Base-by-base conservation (phyloP, 2,797 vertebrate genomes). In the Okamejei kenojei region DNA sequence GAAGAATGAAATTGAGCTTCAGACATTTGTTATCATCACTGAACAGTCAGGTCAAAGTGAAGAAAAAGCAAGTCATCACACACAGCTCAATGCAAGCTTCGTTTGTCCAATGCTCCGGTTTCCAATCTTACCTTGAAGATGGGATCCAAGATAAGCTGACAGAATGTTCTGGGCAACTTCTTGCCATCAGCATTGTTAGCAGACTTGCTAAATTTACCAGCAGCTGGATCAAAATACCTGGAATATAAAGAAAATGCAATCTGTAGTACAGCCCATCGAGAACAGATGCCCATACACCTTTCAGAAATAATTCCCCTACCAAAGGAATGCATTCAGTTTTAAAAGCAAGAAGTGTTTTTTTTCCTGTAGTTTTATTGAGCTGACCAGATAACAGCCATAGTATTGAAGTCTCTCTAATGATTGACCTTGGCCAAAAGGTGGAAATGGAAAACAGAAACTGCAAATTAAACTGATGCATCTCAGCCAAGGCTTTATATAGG, bases 41-140 rank as follows among this genome's bases (percentile, higher is more conserved):
- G 13, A 94, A 94, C 94, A 94, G 0, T 99, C 98, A 99, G 98
- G 97, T 99, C 98, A 99, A 99, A 99, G 98, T 99, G 98, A 99
- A 99, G 98, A 99, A 98, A 96, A 93, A 94, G 95, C 93, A 93
- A 93, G 95, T 99, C 98, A 99, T 99, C 98, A 99, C 0, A 0
- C 94, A 94, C 93, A 93, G 63, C 63, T 80, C 35, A 2, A 2
- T 15, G 23, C 35, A 9, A 2, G 94, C 95, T 93, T 94, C 86
- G 93, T 29, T 35, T 61, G 32, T 38, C 35, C 45, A 63, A 73
- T 90, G 23, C 26, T 6, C 77, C 15, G 61, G 19, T 35, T 35
- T 65, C 8, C 79, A 35, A 17, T 82, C 73, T 96, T 94, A 98
- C 98, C 97, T 98, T 98, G 94, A 97, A 98, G 95, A 98, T 98